Evolutionary conservation across 1,140 invertebrate species (phyloP).

Genomic region (Panulirus ornatus): DNA sequence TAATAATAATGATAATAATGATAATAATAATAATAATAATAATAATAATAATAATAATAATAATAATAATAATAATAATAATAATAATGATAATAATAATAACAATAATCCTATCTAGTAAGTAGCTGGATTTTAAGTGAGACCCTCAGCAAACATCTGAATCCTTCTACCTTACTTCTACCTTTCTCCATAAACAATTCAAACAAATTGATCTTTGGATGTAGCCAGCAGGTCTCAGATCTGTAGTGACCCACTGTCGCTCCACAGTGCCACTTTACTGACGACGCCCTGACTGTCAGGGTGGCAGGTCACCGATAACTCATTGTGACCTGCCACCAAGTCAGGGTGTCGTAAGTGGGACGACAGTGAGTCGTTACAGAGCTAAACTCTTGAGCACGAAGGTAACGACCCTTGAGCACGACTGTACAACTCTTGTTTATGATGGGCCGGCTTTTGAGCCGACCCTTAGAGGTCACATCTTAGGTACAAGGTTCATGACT

Average conservation of each 20-base stretch:
- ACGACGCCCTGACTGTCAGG: background rate
- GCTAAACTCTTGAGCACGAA: too few relatives aligned
- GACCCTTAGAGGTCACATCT: too few relatives aligned
- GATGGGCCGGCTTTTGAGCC: too few relatives aligned
- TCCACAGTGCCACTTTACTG: background rate
- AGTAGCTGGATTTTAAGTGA: background rate
- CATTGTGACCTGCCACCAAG: too few relatives aligned
- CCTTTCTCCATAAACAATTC: background rate
- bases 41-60: slow-evolving; percentile 10
- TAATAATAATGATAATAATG: background rate
- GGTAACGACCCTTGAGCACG: too few relatives aligned
- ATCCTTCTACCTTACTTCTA: background rate
- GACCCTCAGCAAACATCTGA: background rate
- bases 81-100: background rate
- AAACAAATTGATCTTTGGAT: background rate
- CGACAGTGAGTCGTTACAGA: too few relatives aligned
- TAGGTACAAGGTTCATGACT: too few relatives aligned
- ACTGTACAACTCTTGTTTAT: too few relatives aligned
- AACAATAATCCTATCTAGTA: background rate
- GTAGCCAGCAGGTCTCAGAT: background rate
- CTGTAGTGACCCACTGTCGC: too few relatives aligned
- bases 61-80: slow-evolving; percentile 9
- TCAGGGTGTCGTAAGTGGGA: too few relatives aligned
- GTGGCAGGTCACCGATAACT: too few relatives aligned
- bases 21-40: slow-evolving; percentile 10